Conservation (phyloP, 2,113 vertebrate species). For the Mesocricetus auratus region DNA sequence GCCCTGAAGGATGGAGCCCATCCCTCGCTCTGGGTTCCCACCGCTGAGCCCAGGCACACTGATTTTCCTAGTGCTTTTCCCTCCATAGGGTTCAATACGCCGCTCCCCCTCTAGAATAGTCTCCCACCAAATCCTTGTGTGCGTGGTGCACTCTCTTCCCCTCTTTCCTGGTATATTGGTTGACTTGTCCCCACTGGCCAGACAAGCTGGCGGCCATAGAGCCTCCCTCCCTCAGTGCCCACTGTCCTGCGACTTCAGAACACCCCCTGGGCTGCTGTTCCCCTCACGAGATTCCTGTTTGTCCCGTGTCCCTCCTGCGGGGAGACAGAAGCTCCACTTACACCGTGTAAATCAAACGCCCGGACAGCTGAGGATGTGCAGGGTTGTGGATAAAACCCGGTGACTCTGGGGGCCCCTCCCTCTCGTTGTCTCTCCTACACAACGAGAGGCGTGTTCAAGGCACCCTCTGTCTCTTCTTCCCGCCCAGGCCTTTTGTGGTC, state of each 20-base stretch:
- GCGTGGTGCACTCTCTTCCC: rapidly evolving
- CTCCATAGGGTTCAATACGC: background rate
- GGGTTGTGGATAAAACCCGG: background rate
- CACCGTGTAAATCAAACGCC: background rate
- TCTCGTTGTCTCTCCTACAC: background rate
- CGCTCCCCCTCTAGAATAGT: background rate
- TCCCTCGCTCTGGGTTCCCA: background rate
- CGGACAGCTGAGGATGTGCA: background rate
- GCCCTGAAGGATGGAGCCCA: background rate
- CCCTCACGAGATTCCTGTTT: background rate
- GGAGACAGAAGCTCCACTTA: background rate
- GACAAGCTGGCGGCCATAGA: background rate
- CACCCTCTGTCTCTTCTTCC: background rate
- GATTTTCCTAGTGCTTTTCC: background rate
- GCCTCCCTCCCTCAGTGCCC: background rate
- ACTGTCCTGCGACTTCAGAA: background rate
- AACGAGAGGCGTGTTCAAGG: background rate
- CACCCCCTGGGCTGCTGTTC: background rate
- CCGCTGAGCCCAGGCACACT: background rate
- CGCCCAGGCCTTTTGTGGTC: background rate
- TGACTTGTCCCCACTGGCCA: background rate
- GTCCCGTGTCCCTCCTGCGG: background rate
- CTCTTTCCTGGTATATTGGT: background rate
- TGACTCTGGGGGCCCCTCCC: background rate
- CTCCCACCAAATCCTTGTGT: background rate